A percentile compares a stretch with the other conserved stretches of the same genome.
phyloP scores from a whole-genome alignment of 1,140 invertebrate genomes.

The Bombus terrestris region DNA sequence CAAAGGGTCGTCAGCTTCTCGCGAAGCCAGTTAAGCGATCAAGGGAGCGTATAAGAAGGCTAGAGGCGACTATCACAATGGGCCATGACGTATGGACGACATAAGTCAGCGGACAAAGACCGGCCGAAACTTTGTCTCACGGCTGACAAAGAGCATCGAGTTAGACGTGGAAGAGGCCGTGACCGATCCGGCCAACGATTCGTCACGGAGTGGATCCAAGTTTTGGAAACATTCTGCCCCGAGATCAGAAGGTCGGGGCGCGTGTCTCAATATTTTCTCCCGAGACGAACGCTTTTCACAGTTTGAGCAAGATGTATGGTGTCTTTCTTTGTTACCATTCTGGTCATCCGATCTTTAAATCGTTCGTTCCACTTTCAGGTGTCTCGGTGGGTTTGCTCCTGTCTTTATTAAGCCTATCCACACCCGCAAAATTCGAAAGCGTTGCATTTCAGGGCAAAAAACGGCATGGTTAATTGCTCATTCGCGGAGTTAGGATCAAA shows the following conservation, averaged over 20 bases:
- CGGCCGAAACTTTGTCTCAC: conserved; percentile 64
- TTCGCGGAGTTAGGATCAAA: conserved; percentile 36
- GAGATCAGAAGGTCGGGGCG: conserved; percentile 47
- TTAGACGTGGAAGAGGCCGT: conserved; percentile 23
- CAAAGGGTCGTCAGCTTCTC: conserved; percentile 49
- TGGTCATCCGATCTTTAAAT: background rate
- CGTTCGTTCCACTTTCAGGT: conserved; percentile 31
- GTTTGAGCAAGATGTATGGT: conserved; percentile 67
- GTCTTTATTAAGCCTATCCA: conserved; percentile 56
- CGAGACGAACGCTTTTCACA: conserved; percentile 59
- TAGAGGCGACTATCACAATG: conserved; percentile 56
- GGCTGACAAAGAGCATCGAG: conserved; percentile 59
- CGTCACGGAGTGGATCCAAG: conserved; percentile 71
- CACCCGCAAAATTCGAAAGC: conserved; percentile 13
- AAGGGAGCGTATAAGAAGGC: conserved; percentile 41
- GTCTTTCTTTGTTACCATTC: conserved; percentile 18
- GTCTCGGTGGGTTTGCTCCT: background rate
- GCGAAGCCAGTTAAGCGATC: conserved; percentile 58
- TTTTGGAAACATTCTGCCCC: conserved; percentile 79
- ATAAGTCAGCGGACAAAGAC: conserved; percentile 74
- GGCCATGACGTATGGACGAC: conserved; percentile 66
- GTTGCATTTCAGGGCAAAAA: background rate
- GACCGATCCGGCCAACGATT: conserved; percentile 63
- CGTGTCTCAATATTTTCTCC: conserved; percentile 75
- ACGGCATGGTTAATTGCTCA: conserved; percentile 26